Percentiles rank a stretch among this genome's conserved stretches.
Evolutionary conservation across 2,113 vertebrate genomes (phyloP).

Genomic region (Smithornis capensis): DNA sequence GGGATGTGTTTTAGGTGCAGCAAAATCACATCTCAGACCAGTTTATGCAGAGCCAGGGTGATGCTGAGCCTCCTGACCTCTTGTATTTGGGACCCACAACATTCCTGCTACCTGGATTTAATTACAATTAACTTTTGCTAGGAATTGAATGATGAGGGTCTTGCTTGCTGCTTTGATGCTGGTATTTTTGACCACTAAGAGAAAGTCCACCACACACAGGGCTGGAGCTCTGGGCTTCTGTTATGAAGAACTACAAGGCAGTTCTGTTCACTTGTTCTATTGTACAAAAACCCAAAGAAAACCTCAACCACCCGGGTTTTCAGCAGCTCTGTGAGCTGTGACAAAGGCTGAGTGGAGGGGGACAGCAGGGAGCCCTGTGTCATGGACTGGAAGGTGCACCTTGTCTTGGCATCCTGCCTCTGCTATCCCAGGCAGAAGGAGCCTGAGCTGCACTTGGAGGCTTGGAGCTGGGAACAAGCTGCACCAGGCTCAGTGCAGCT

Average conservation of each 20-base stretch:
- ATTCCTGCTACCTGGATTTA: background rate
- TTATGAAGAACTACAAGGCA: background rate
- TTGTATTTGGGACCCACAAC: background rate
- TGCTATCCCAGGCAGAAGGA: background rate
- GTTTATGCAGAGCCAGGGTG: background rate
- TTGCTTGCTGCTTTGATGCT: background rate
- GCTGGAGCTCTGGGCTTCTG: background rate
- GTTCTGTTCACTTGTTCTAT: background rate
- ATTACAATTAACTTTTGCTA: background rate
- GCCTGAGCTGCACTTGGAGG: background rate
- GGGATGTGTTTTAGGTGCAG: background rate
- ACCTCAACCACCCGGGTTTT: fast-evolving
- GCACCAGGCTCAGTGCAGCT: background rate
- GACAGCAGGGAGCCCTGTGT: background rate
- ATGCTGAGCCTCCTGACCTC: background rate
- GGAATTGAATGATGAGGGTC: fast-evolving
- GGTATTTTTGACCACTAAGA: background rate
- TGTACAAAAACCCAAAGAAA: background rate
- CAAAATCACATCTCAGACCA: background rate
- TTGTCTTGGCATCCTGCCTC: background rate
- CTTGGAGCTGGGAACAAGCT: background rate
- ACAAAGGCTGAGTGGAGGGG: background rate
- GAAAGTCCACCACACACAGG: background rate
- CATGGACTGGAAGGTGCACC: background rate
- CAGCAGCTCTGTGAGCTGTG: background rate